Percentiles rank a stretch among this genome's conserved stretches.
Evolutionary conservation across 1,140 invertebrate genomes (phyloP).

Genomic region (Microplitis demolitor): DNA sequence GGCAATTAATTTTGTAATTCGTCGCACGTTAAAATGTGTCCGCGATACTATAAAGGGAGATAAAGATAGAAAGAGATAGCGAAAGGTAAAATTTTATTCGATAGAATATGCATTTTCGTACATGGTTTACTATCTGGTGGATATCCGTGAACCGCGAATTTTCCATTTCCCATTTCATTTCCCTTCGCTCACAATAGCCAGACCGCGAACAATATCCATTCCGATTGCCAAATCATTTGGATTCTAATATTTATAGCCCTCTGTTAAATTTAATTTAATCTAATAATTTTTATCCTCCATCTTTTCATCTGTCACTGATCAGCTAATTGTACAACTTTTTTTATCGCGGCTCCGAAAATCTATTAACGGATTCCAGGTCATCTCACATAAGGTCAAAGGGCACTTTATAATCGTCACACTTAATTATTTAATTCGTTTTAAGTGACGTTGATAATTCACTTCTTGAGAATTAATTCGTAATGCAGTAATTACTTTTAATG

Average conservation of each 20-base stretch:
- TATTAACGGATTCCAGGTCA: no score
- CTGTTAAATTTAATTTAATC: not conserved
- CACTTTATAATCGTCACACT: no score
- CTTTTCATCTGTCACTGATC: no score
- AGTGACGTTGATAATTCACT: no score
- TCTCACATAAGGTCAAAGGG: no score
- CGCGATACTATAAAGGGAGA: not conserved
- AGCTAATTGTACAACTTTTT: no score
- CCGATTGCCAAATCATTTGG: not conserved
- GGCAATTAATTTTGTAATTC: conserved; percentile 22
- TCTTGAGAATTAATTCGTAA: no score
- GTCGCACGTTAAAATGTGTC: not conserved
- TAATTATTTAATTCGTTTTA: no score
- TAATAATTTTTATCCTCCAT: no score
- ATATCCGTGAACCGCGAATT: conserved; percentile 21
- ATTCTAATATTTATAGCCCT: not conserved
- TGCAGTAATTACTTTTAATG: no score
- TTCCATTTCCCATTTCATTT: conserved; percentile 30
- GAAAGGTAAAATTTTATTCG: not conserved
- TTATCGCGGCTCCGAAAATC: no score
- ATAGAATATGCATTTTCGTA: conserved; percentile 15
- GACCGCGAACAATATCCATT: conserved; percentile 12
- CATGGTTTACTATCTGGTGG: conserved; percentile 6
- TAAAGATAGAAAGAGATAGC: not conserved
- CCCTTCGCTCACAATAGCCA: conserved; percentile 16